Base-by-base conservation (phyloP, 2,797 vertebrate species). In the Pagetopsis macropterus region DNA sequence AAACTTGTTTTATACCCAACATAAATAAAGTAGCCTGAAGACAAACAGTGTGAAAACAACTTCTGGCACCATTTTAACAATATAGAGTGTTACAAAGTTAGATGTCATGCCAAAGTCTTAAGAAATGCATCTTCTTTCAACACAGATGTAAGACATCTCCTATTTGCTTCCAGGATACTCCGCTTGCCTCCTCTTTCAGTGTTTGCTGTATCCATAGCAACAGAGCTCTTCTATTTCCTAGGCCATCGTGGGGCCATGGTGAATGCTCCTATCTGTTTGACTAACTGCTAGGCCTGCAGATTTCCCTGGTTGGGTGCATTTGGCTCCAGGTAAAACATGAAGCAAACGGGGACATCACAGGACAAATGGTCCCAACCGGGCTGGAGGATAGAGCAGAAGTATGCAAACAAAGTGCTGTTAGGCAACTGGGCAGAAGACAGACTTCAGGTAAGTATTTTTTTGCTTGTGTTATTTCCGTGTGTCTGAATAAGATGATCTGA, bases 391-490 rank as follows among this genome's bases (percentile, higher is more conserved):
- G 93, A 95, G 60, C 89, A 90, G 75, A 93, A 75, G 67, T 95
- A 93, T 72, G 52, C 83, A 57, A 93, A 86, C 83, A 93, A 91
- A 83, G 94, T 94, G 57, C 81, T 95, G 11, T 60, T 93, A 44
- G 93, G 93, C 6, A 95, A 95, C 89, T 95, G 94, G 94, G 77
- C 76, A 7, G 94, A 95, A 68, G 92, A 94, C n/a, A 90, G 86
- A 78, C 88, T 91, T 21, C 84, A 95, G 93, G 94, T 95, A 91
- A 61, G 82, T n/a, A 21, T 54, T 74, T 15, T 37, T 41, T 7
- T 23, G 1, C 14, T 63, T 14, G 45, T 56, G 66, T 10, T n/a
- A 12, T 49, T 54, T 56, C 33, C 16, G 4, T 37, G 44, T 48
- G 16, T 61, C 7, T 16, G 54, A 61, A 66, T 33, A 31, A 58